These are phyloP conservation scores for Xanthia togata DNA, from an alignment of 2,888 invertebrate genomes.

Conservation along the genomic window DNA sequence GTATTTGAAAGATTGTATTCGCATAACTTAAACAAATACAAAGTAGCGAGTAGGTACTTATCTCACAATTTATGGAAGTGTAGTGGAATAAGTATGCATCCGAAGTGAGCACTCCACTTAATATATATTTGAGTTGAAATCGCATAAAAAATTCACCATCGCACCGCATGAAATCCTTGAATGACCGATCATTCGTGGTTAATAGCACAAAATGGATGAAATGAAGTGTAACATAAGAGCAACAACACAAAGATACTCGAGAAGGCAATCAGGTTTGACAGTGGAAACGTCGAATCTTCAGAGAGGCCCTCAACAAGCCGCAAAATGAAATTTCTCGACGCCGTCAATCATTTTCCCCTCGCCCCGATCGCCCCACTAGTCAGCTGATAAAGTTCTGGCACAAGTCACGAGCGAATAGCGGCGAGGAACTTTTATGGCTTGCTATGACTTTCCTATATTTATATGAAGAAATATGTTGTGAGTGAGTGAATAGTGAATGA, in stretches of 20 bases:
- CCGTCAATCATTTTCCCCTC: conserved; percentile 90
- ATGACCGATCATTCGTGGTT: conserved; percentile 73
- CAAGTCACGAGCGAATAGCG: conserved; percentile 60
- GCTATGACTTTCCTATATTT: neutral
- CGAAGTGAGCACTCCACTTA: conserved; percentile 55
- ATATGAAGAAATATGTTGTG: neutral
- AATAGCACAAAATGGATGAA: conserved; percentile 82
- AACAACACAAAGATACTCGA: conserved; percentile 81
- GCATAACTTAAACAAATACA: conserved; percentile 57
- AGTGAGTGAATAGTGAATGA: neutral
- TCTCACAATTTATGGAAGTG: conserved; percentile 51
- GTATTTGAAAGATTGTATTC: conserved; percentile 67
- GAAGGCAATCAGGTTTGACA: conserved; percentile 80
- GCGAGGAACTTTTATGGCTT: neutral
- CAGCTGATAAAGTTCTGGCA: conserved; percentile 68
- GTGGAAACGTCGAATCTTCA: conserved; percentile 80
- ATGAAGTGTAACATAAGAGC: conserved; percentile 84
- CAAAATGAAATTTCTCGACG: conserved; percentile 89
- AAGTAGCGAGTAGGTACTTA: conserved; percentile 45
- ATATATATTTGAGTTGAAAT: conserved; percentile 47
- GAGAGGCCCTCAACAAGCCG: conserved; percentile 87
- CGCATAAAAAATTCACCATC: conserved; percentile 56
- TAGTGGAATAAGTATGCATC: conserved; percentile 40
- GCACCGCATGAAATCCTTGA: conserved; percentile 72
- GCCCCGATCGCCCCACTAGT: conserved; percentile 72